Evolutionary conservation across 37 sponge, comb jelly and placozoan species (phyloP).

Genomic region (Axinella damicornis): DNA sequence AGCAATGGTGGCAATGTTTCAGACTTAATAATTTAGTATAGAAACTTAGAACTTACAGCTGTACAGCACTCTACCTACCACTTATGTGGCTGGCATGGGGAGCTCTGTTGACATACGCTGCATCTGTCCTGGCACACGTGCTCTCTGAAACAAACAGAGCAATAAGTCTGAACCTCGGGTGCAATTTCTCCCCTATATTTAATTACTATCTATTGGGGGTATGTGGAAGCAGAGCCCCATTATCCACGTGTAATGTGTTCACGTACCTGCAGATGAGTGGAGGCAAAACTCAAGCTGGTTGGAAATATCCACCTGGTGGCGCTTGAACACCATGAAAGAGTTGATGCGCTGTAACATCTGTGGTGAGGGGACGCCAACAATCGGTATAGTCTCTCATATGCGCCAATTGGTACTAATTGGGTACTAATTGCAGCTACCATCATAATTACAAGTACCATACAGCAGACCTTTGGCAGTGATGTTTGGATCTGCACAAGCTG

Average conservation of each 20-base stretch:
- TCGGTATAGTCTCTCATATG: no score
- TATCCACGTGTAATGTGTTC: not conserved
- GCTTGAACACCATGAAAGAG: constrained; percentile 57
- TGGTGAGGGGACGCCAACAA: no score
- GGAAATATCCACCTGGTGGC: constrained; percentile 60
- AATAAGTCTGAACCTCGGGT: no score
- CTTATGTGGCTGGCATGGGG: constrained; percentile 34
- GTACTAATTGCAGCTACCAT: no score
- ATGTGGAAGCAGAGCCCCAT: no score
- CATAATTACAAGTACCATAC: no score
- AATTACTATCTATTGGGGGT: no score
- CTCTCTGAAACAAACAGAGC: not conserved
- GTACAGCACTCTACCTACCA: not conserved
- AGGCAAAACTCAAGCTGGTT: constrained; percentile 69
- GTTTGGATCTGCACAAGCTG: constrained; percentile 21
- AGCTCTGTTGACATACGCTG: constrained; percentile 37
- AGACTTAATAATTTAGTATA: no score
- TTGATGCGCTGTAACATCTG: constrained; percentile 55
- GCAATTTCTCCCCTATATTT: no score
- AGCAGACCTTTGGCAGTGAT: constrained; percentile 2
- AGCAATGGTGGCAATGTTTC: not conserved
- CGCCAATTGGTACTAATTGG: no score
- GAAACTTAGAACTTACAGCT: not conserved
- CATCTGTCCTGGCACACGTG: constrained; percentile 77
- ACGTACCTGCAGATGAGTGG: not conserved